Base-by-base conservation (phyloP, 2,888 invertebrate genomes). In the Cerastis leucographa region DNA sequence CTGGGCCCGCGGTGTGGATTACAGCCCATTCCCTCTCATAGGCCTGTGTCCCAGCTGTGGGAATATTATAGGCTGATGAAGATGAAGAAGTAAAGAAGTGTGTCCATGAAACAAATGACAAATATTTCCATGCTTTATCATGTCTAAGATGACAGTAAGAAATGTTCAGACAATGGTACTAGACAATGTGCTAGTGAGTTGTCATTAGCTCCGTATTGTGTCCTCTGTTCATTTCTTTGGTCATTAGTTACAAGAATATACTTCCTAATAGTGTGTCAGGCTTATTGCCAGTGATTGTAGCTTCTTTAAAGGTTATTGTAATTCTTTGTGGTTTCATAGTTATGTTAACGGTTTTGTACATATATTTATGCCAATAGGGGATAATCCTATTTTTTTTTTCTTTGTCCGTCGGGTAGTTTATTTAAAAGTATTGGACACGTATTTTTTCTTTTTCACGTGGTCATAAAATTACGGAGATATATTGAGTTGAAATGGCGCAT, bases 161-260 rank as follows among this genome's bases (percentile, higher is more conserved):
- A 64, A 56, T 56, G 22, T 42, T 40, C 11, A 49, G 35, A 78
- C 73, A 83, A 73, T 69, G 59, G 56, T 29, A 19, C 46, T 49
- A 6, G 35, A 84, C 66, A 73, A 67, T 69, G 54, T 19, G 29
- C 22, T 35, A 59, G 71, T 46, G 67, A 81, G 71, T 70, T 70
- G 79, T 79, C 84, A 40, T 79, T 79, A 70, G 61, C 56, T 40
- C 44, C n/a, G 49, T 74, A 51, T 70, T 74, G 42, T 73, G 54
- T 40, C 29, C 49, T 29, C 42, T 4, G 14, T 25, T 64, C 61
- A 25, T 35, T 17, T 69, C 46, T 66, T 35, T 67, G 29, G 8
- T 46, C 80, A 84, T 79, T 81, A 79, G 67, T 70, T 44, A 44
- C 22, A 25, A 0, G 8, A 12, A 54, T 44, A 68, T 17, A 65